These are phyloP conservation scores for Brenthis hecate DNA, from an alignment of 2,888 invertebrate species.

Conservation along the genomic window DNA sequence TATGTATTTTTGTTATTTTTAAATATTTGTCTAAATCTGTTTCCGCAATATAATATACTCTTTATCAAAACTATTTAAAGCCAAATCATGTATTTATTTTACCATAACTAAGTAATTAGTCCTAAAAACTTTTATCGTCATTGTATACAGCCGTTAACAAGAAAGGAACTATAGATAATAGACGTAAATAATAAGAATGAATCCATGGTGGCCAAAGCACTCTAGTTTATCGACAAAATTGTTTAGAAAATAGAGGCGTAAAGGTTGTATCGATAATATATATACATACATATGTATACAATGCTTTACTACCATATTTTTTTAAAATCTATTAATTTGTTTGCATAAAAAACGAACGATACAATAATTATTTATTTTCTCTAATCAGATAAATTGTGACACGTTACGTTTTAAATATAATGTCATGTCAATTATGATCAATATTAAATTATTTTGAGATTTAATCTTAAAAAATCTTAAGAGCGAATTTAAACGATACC, in stretches of 20 bases:
- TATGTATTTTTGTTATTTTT: no score
- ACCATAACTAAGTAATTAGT: constrained; percentile 2
- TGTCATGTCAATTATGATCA: no score
- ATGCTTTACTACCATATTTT: neutral
- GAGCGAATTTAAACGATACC: no score
- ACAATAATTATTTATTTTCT: no score
- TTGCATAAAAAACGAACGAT: no score
- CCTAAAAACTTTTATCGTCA: constrained; percentile 11
- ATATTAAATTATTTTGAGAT: no score
- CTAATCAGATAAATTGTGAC: no score
- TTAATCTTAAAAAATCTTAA: no score
- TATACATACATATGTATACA: neutral
- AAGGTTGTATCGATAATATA: neutral
- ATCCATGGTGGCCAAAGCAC: constrained; percentile 21
- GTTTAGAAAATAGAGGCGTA: neutral
- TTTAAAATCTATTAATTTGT: neutral
- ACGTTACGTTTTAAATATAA: no score
- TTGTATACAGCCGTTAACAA: constrained; percentile 19
- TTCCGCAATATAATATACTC: no score
- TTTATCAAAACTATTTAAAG: no score
- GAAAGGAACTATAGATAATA: constrained; percentile 18
- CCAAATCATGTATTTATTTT: constrained; percentile 1
- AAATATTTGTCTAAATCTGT: no score
- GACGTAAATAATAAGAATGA: constrained; percentile 18
- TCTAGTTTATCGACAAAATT: constrained; percentile 18